Conservation (phyloP, 2,888 invertebrate genomes). For the Anorthoa munda region DNA sequence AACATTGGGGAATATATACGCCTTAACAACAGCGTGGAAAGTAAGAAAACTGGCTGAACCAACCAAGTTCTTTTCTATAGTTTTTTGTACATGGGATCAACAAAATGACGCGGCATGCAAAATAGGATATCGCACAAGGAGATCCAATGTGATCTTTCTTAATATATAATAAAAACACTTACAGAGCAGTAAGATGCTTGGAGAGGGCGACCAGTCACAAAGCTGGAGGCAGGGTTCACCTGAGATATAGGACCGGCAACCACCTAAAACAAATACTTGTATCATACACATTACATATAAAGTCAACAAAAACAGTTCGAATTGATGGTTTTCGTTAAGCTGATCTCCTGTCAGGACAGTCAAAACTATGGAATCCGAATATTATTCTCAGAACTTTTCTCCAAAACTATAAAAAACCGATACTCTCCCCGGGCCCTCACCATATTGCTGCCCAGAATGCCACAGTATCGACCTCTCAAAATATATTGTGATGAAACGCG, state of each 20-base stretch:
- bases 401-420: not conserved
- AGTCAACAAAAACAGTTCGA: not conserved
- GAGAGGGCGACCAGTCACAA: conserved; percentile 34
- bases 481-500: conserved; percentile 16
- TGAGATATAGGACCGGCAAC: conserved; percentile 39
- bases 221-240: conserved; percentile 41
- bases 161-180: conserved; percentile 34
- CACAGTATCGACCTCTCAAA: not conserved
- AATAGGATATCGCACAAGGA: not conserved
- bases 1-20: too few species aligned
- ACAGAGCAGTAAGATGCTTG: conserved; percentile 43
- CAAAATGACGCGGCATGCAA: too few species aligned
- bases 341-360: not conserved
- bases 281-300: not conserved
- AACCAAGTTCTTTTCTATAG: not conserved
- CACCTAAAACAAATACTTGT: conserved; percentile 51
- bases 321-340: not conserved
- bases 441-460: conserved; percentile 16
- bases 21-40: not conserved
- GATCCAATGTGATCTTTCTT: not conserved
- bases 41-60: not conserved
- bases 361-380: not conserved
- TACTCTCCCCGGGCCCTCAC: not conserved
- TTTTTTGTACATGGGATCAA: too few species aligned
- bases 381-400: not conserved